phyloP scores from a whole-genome alignment of 2,797 vertebrate species.

The Enteromius unitaeniatus region DNA sequence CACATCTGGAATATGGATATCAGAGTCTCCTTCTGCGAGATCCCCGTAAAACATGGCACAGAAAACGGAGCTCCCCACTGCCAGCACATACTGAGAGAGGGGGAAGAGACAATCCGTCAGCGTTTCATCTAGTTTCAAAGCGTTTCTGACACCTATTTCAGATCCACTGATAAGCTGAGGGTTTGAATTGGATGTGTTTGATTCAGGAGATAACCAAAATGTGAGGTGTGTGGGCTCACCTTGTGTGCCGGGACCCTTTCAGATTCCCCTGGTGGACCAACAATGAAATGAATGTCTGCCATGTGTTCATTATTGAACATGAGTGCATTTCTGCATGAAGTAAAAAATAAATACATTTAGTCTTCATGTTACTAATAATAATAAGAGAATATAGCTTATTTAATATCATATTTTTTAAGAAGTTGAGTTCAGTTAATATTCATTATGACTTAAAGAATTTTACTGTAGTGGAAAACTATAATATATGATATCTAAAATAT shows the following conservation, averaged over 20 bases:
- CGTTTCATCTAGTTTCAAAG: not conserved
- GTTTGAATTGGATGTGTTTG: not conserved
- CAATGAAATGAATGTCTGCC: conserved; percentile 98
- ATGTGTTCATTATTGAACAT: conserved; percentile 99
- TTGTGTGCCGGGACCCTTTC: conserved; percentile 95
- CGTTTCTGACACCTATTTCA: not conserved
- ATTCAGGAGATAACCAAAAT: not conserved
- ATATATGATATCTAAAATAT: not conserved
- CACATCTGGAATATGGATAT: conserved; percentile 98
- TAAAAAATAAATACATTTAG: conserved; percentile 42
- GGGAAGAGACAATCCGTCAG: not conserved
- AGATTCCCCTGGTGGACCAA: conserved; percentile 86
- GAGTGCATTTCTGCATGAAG: conserved; percentile 87
- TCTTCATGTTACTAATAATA: not conserved
- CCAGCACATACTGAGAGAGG: conserved; percentile 90
- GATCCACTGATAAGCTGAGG: not conserved
- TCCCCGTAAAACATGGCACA: conserved; percentile 99
- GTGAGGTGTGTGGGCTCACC: conserved; percentile 74
- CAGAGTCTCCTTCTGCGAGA: conserved; percentile 92
- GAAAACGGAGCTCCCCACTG: conserved; percentile 98
- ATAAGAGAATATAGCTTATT: not conserved
- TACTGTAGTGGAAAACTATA: not conserved
- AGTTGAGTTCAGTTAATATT: not conserved
- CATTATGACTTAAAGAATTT: not conserved
- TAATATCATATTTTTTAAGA: not conserved